These are phyloP conservation scores for Harpagoxenus sublaevis DNA, from an alignment of 2,888 invertebrate species.

Conservation along the genomic window DNA sequence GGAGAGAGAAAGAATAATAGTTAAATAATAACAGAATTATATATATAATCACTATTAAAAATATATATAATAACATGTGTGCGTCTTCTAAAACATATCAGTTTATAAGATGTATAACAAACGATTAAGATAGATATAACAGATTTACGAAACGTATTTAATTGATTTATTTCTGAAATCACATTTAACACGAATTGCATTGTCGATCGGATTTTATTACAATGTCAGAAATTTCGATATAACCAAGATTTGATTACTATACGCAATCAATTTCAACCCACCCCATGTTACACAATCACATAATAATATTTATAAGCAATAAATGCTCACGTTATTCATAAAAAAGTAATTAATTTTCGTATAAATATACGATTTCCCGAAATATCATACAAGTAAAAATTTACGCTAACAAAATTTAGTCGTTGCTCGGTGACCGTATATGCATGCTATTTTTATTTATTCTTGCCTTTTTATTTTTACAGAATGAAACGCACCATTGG, in stretches of 20 bases:
- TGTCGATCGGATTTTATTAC: constrained; percentile 25
- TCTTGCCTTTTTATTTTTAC: constrained; percentile 21
- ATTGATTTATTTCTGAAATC: constrained; percentile 7
- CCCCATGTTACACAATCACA: constrained; percentile 20
- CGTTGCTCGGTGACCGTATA: constrained; percentile 14
- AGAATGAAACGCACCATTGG: constrained; percentile 21
- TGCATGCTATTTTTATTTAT: constrained; percentile 39
- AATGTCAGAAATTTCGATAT: constrained; percentile 27
- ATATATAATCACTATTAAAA: background rate
- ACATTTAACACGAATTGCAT: background rate
- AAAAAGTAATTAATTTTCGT: constrained; percentile 50
- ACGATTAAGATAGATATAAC: background rate
- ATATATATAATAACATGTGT: background rate
- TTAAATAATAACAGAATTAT: background rate
- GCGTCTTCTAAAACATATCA: background rate
- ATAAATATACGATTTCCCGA: constrained; percentile 41
- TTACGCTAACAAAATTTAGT: constrained; percentile 39
- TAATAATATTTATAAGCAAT: constrained; percentile 50
- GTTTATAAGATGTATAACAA: background rate
- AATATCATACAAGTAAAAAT: constrained; percentile 34
- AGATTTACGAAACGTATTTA: background rate
- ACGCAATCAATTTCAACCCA: constrained; percentile 37
- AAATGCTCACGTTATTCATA: constrained; percentile 37
- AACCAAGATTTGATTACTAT: constrained; percentile 42
- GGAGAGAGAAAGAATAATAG: background rate